Conservation (phyloP, 2,888 invertebrate genomes). For the Ditula angustiorana region DNA sequence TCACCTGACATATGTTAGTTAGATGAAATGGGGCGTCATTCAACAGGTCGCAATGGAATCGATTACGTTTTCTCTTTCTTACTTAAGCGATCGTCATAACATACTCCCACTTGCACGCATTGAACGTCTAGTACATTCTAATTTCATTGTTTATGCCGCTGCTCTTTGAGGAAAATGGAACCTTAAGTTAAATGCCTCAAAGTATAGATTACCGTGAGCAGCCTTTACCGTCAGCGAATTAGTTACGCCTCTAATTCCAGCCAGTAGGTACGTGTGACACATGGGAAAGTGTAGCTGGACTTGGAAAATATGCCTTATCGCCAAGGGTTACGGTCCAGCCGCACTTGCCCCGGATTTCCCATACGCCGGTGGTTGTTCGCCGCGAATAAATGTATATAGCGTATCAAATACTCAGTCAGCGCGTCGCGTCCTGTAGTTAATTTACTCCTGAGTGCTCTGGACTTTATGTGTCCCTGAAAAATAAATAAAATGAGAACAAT, state of each 20-base stretch:
- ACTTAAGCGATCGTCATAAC: too few relatives aligned
- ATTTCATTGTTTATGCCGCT: too few relatives aligned
- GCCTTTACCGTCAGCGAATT: too few relatives aligned
- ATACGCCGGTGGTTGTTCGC: neutral
- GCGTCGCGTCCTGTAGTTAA: conserved; percentile 11
- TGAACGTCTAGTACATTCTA: too few relatives aligned
- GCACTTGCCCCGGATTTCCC: neutral
- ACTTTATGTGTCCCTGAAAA: conserved; percentile 50
- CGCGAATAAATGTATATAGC: neutral
- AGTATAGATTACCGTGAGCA: too few relatives aligned
- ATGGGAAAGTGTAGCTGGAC: neutral
- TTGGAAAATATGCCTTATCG: neutral
- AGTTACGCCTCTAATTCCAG: neutral
- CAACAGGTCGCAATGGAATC: too few relatives aligned
- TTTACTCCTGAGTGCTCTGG: neutral
- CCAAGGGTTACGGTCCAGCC: neutral
- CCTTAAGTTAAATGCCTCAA: too few relatives aligned
- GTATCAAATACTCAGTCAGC: conserved; percentile 27
- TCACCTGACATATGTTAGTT: too few relatives aligned
- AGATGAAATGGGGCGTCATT: too few relatives aligned
- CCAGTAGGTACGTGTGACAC: neutral
- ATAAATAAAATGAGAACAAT: neutral
- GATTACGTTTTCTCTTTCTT: too few relatives aligned
- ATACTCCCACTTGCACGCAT: too few relatives aligned
- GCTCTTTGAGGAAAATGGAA: too few relatives aligned